These are phyloP conservation scores for Dicaeum eximium DNA, from an alignment of 2,113 vertebrate species.

Conservation along the genomic window DNA sequence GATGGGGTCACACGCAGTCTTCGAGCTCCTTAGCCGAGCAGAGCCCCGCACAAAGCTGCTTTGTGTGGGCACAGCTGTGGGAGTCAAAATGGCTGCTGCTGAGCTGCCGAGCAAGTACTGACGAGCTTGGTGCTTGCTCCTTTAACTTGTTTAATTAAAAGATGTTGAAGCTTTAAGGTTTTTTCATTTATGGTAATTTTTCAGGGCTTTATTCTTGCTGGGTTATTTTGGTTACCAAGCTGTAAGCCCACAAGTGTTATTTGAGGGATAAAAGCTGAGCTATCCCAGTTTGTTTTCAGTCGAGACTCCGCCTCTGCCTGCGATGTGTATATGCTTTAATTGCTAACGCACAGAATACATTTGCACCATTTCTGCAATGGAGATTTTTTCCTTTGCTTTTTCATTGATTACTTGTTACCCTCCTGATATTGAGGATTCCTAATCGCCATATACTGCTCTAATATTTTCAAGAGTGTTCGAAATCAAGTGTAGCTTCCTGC, in stretches of 20 bases:
- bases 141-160: not conserved
- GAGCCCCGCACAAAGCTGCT: not conserved
- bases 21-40: not conserved
- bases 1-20: not conserved
- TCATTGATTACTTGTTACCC: accelerated
- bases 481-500: not conserved
- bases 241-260: not conserved
- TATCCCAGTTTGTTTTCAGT: not conserved
- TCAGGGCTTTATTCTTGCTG: accelerated
- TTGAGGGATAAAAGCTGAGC: not conserved
- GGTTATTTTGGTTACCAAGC: not conserved
- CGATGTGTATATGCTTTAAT: accelerated
- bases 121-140: not conserved
- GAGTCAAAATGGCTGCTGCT: slow-evolving; percentile 53
- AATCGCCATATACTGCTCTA: accelerated
- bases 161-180: not conserved
- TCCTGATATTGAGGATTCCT: accelerated
- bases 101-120: not conserved
- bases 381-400: not conserved
- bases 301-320: not conserved
- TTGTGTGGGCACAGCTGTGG: not conserved
- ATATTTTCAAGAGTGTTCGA: not conserved
- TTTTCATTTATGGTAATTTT: not conserved
- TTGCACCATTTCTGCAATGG: not conserved
- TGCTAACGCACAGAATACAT: not conserved